Base-by-base conservation (phyloP, 1,140 invertebrate genomes). In the Doryteuthis pealeii region DNA sequence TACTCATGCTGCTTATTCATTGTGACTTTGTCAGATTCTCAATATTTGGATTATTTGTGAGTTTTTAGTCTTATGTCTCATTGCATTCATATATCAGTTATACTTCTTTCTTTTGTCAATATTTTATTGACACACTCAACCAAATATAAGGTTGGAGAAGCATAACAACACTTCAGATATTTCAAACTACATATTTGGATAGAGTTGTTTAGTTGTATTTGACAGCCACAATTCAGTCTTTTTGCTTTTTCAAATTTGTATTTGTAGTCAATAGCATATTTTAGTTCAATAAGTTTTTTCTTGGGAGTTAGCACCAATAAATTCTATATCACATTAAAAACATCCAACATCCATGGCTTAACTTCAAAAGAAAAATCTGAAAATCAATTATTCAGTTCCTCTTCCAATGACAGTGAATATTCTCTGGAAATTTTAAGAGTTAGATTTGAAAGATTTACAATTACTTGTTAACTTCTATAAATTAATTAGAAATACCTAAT, bases 271-370 rank as follows among this genome's bases (percentile, higher is more conserved):
- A 10, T 18, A 49, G 8, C 18, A 18, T 18, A 18, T 49, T 49
- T 49, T 49, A 49, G 45, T 49, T 49, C 45, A 49, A 49, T 49
- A 49, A 49, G 45, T n/a, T n/a, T n/a, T n/a, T 49, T 49, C 45
- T 49, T 49, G 45, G 45, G 18, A 10, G 18, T 49, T 49, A 10
- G 8, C 45, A 49, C 45, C 18, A 18, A 49, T 49, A 18, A 18
- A 49, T 49, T 49, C 45, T 49, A 49, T 49, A 49, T 49, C 45
- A 49, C 45, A 49, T 8, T 18, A 8, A 49, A 49, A 49, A 49
- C 18, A 18, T 10, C 18, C 45, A 8, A 49, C 18, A 8, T 8
- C 45, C 45, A 8, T 10, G 18, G 45, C 45, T 10, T 8, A 49
- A 49, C 45, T 49, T 18, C 45, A 49, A 49, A 49, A 10, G 45